phyloP scores from a whole-genome alignment of 2,888 invertebrate species.

The Campoplex capitator region DNA sequence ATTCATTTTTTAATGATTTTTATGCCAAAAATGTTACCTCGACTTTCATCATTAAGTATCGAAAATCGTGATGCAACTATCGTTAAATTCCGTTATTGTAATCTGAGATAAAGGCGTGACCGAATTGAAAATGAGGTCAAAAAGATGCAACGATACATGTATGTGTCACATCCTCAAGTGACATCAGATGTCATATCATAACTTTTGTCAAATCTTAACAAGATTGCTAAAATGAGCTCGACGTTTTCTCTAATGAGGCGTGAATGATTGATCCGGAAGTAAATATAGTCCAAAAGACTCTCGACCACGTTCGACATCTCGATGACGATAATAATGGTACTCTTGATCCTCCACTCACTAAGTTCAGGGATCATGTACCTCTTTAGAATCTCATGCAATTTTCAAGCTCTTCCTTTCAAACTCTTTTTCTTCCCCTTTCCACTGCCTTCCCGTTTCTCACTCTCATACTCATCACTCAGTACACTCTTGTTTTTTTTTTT shows the following conservation, averaged over 20 bases:
- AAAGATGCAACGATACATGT: no score
- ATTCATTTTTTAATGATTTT: background rate
- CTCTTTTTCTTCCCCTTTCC: background rate
- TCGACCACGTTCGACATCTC: slow-evolving; percentile 47
- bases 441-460: slow-evolving; percentile 19
- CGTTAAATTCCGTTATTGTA: background rate
- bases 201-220: background rate
- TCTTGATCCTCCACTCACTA: background rate
- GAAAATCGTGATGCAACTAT: background rate
- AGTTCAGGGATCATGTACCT: slow-evolving; percentile 7
- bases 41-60: background rate
- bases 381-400: background rate
- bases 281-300: slow-evolving; percentile 39
- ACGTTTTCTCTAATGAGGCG: slow-evolving; percentile 63
- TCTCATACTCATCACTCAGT: slow-evolving; percentile 27
- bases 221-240: background rate
- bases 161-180: no score
- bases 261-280: slow-evolving; percentile 45
- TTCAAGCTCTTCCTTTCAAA: slow-evolving; percentile 2
- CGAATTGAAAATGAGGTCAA: no score
- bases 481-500: slow-evolving; percentile 8
- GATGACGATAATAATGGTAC: slow-evolving; percentile 51
- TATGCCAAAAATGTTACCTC: background rate
- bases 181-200: no score
- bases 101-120: no score